Evolutionary conservation across 1,140 invertebrate genomes (phyloP).

Genomic region (Acromyrmex heyeri): DNA sequence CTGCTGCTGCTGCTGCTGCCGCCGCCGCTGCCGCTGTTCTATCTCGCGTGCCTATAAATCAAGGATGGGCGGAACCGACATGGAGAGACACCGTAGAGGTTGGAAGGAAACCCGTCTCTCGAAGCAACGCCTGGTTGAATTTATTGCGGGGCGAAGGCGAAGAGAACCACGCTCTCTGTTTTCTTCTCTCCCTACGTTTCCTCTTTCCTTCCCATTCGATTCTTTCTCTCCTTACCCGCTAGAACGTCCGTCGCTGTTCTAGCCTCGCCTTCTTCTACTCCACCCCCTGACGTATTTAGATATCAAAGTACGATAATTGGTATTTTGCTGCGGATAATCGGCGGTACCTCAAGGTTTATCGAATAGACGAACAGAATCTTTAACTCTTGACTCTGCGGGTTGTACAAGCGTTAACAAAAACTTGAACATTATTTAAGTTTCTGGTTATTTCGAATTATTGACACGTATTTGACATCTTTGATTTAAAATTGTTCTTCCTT

Average conservation of each 20-base stretch:
- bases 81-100: conserved; percentile 83
- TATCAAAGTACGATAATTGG: conserved; percentile 77
- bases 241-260: conserved; percentile 40
- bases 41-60: conserved; percentile 80
- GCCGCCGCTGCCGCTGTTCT: conserved; percentile 62
- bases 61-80: conserved; percentile 84
- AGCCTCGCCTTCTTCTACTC: conserved; percentile 26
- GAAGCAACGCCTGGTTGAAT: conserved; percentile 81
- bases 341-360: not conserved
- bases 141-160: conserved; percentile 78
- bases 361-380: not conserved
- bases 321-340: conserved; percentile 72
- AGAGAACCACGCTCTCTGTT: conserved; percentile 48
- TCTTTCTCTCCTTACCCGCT: conserved; percentile 30
- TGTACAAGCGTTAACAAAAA: not conserved
- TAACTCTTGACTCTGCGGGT: not conserved
- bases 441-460: too few species aligned
- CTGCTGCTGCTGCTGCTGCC: conserved; percentile 11
- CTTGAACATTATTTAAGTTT: not conserved
- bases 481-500: not conserved
- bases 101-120: conserved; percentile 81
- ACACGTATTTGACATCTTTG: not conserved
- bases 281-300: conserved; percentile 67
- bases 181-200: conserved; percentile 5
- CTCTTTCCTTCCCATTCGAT: conserved; percentile 38